Conservation (phyloP, 2,113 vertebrate species). For the Heterotis niloticus region DNA sequence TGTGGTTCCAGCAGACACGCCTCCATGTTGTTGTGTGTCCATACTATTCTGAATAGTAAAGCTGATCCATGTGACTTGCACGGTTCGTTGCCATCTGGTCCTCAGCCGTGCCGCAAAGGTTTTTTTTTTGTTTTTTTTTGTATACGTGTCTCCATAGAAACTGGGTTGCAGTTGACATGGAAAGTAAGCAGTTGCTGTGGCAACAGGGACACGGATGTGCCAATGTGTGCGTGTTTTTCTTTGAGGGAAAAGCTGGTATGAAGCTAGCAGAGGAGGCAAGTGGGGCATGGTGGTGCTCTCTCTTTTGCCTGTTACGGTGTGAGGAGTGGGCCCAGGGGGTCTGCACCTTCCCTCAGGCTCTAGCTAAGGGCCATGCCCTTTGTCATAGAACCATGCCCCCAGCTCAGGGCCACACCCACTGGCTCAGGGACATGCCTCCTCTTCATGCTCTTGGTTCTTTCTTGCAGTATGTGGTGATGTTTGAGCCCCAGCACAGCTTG, state of each 20-base stretch:
- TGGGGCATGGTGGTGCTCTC: not conserved
- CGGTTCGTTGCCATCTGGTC: slow-evolving; percentile 78
- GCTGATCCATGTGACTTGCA: slow-evolving; percentile 57
- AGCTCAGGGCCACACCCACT: not conserved
- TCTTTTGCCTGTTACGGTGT: slow-evolving; percentile 2
- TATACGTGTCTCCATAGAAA: slow-evolving; percentile 80
- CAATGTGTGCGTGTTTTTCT: slow-evolving; percentile 43
- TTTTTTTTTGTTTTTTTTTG: slow-evolving; percentile 80
- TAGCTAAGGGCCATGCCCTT: no score
- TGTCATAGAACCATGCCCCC: not conserved
- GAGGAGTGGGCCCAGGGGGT: slow-evolving; percentile 10
- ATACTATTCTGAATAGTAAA: slow-evolving; percentile 41
- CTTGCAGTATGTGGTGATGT: not conserved
- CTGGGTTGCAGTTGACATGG: slow-evolving; percentile 79
- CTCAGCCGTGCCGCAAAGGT: slow-evolving; percentile 70
- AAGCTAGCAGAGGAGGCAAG: slow-evolving; percentile 29
- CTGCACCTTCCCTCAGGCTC: not conserved
- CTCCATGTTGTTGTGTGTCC: not conserved
- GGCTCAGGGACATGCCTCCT: not conserved
- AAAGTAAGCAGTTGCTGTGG: slow-evolving; percentile 85
- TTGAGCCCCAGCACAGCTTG: not conserved
- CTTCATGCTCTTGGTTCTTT: no score
- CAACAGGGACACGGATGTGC: slow-evolving; percentile 80
- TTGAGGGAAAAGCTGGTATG: slow-evolving; percentile 38
- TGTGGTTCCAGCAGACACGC: not conserved